A percentile compares a stretch with the other conserved stretches of the same genome.
These are phyloP conservation scores for Tetramorium parvispinum DNA, from an alignment of 1,140 invertebrate species.

Conservation along the genomic window DNA sequence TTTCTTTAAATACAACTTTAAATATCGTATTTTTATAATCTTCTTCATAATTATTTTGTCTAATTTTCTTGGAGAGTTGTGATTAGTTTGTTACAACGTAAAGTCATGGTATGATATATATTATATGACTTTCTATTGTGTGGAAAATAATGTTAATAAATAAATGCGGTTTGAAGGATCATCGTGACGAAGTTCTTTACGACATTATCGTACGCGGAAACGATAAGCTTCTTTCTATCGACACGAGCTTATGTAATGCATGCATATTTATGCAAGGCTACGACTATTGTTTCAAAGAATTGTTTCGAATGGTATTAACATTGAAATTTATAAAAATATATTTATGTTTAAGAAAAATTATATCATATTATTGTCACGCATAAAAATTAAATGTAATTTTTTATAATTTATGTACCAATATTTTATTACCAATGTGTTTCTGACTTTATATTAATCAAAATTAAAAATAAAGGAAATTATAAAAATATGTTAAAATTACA, in stretches of 20 bases:
- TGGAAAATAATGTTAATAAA: background rate
- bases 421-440: background rate
- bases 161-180: background rate
- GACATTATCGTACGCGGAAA: background rate
- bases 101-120: too few species aligned
- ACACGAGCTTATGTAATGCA: slow-evolving; percentile 24
- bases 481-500: background rate
- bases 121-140: background rate
- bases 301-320: background rate
- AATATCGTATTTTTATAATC: background rate
- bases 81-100: background rate
- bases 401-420: background rate
- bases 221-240: slow-evolving; percentile 46
- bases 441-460: background rate
- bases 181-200: background rate
- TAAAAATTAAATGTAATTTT: background rate
- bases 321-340: background rate
- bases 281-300: slow-evolving; percentile 17
- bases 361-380: background rate
- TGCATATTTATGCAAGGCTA: slow-evolving; percentile 39
- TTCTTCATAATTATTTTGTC: slow-evolving; percentile 13
- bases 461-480: background rate
- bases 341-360: background rate
- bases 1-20: background rate
- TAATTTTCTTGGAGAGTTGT: background rate